A percentile compares a stretch with the other conserved stretches of the same genome.
Conservation (phyloP, 2,888 invertebrate species). For the Bellardia pandia region DNA sequence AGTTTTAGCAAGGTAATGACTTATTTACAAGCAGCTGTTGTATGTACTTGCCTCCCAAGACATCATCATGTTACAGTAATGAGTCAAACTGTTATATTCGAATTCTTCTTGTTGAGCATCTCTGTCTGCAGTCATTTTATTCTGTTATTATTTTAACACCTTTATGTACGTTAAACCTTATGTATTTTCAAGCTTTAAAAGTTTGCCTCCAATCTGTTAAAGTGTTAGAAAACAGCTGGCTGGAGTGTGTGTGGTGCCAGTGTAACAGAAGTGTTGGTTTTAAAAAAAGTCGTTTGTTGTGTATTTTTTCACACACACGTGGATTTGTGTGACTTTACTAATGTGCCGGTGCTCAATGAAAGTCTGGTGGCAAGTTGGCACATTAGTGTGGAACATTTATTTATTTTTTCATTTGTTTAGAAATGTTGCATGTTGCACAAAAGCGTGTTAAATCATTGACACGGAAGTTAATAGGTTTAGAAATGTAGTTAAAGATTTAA, state of each 20-base stretch:
- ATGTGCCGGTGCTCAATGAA: conserved; percentile 17
- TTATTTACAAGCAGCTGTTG: too few species aligned
- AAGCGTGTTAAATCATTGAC: conserved; percentile 64
- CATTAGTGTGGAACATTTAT: conserved; percentile 39
- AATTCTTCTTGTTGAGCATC: not conserved
- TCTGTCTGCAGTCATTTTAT: conserved; percentile 32
- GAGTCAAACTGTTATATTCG: not conserved
- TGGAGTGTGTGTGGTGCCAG: conserved; percentile 27
- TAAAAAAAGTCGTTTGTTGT: conserved; percentile 42
- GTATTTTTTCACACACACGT: conserved; percentile 27
- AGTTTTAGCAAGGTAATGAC: too few species aligned
- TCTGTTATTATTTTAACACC: conserved; percentile 52
- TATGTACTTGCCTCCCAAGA: too few species aligned
- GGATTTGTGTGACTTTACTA: conserved; percentile 52
- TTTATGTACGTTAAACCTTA: conserved; percentile 19
- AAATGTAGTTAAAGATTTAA: conserved; percentile 50
- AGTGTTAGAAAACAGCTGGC: conserved; percentile 60
- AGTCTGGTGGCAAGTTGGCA: conserved; percentile 52
- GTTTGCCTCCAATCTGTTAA: conserved; percentile 57
- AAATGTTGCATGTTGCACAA: conserved; percentile 46
- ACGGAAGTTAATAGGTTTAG: conserved; percentile 63
- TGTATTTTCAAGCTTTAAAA: conserved; percentile 30
- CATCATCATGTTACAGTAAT: too few species aligned
- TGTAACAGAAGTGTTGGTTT: conserved; percentile 44
- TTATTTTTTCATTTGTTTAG: not conserved